phyloP scores from a whole-genome alignment of 2,888 invertebrate genomes.

The Charanyca ferruginea region DNA sequence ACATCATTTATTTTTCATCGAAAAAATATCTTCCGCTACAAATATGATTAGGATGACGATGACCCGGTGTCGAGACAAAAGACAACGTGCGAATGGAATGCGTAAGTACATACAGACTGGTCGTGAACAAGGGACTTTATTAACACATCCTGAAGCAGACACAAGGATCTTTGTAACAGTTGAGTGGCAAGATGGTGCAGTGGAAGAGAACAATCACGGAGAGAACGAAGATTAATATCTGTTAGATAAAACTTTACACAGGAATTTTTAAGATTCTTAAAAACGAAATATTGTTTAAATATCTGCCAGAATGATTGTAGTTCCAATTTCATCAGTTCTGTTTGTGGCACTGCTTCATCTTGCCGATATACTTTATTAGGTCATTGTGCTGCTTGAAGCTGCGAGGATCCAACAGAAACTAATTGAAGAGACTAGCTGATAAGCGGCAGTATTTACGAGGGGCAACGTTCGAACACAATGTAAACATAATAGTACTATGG shows the following conservation, averaged over 20 bases:
- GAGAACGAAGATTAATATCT: neutral
- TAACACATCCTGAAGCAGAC: conserved; percentile 31
- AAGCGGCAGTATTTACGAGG: conserved; percentile 44
- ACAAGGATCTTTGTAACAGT: neutral
- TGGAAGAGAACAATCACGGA: neutral
- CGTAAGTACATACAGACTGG: conserved; percentile 60
- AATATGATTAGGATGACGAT: conserved; percentile 56
- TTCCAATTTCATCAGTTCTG: conserved; percentile 1
- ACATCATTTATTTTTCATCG: conserved; percentile 65
- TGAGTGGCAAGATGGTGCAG: neutral
- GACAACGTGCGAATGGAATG: conserved; percentile 60
- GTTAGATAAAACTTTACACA: too few species aligned
- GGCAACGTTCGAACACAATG: conserved; percentile 33
- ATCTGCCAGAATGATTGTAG: neutral
- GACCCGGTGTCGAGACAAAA: conserved; percentile 36
- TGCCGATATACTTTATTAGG: neutral
- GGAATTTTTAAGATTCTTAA: too few species aligned
- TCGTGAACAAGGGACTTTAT: conserved; percentile 7
- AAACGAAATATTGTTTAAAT: neutral
- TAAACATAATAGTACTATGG: conserved; percentile 44
- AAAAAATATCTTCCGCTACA: conserved; percentile 65
- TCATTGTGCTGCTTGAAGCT: conserved; percentile 46
- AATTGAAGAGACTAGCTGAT: conserved; percentile 40
- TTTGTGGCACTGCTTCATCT: neutral
- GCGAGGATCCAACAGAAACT: conserved; percentile 42